Evolutionary conservation across 2,888 invertebrate genomes (phyloP).

Genomic region (Limnephilus lunatus): DNA sequence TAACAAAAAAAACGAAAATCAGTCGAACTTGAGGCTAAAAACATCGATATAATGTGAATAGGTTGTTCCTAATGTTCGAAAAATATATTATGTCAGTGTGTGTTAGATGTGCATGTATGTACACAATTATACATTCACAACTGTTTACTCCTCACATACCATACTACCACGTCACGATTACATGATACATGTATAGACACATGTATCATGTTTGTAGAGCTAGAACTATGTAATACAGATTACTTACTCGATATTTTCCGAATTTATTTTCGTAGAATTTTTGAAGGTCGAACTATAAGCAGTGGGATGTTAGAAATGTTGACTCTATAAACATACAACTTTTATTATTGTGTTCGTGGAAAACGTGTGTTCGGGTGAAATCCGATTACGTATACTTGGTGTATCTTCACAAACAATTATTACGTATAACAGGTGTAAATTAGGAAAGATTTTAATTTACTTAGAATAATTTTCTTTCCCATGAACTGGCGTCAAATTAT

Average conservation of each 20-base stretch:
- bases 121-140: background rate
- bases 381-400: background rate
- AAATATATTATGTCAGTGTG: background rate
- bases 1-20: background rate
- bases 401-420: background rate
- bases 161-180: background rate
- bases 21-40: background rate
- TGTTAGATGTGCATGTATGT: background rate
- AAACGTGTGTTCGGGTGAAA: background rate
- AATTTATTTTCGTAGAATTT: slow-evolving; percentile 46
- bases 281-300: slow-evolving; percentile 39
- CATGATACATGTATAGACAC: background rate
- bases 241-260: slow-evolving; percentile 40
- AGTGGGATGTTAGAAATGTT: slow-evolving; percentile 34
- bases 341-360: background rate
- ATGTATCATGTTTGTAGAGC: background rate
- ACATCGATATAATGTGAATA: background rate
- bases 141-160: background rate
- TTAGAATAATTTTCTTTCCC: too few species aligned
- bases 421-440: background rate
- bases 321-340: slow-evolving; percentile 24
- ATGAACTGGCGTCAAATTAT: background rate
- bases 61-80: background rate
- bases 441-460: background rate
- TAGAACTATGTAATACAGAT: background rate